phyloP scores from a whole-genome alignment of 2,113 vertebrate genomes.

The Limanda limanda region DNA sequence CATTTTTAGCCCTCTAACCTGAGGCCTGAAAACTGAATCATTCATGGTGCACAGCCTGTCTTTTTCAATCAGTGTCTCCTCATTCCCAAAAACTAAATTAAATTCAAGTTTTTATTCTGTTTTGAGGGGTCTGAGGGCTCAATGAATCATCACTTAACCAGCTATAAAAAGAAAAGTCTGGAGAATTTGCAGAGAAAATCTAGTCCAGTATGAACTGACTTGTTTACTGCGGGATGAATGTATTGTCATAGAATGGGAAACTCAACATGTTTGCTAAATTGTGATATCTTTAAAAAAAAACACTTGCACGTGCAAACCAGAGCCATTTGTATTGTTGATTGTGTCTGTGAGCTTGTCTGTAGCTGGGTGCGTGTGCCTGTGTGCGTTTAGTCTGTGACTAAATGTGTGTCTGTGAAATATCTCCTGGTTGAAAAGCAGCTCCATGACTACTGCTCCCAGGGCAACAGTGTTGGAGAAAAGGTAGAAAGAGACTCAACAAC shows the following conservation, averaged over 20 bases:
- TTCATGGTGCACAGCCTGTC: neutral
- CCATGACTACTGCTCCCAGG: constrained; percentile 76
- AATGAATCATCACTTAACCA: constrained; percentile 17
- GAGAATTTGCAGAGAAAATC: neutral
- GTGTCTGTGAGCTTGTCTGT: constrained; percentile 6
- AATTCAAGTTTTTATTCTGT: constrained; percentile 4
- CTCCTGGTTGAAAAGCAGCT: constrained; percentile 63
- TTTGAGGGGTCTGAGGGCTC: neutral
- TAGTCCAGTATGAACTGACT: neutral
- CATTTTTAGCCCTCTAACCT: neutral
- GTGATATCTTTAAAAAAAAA: constrained; percentile 12
- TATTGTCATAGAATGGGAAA: neutral
- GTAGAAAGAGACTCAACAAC: constrained; percentile 42
- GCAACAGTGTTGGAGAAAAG: constrained; percentile 67
- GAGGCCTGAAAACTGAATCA: neutral
- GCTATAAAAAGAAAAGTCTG: neutral
- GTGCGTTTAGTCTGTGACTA: constrained; percentile 13
- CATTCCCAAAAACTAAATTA: neutral
- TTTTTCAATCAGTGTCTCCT: constrained; percentile 10
- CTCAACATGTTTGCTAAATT: neutral
- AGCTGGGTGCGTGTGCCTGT: constrained; percentile 20
- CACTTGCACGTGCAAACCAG: constrained; percentile 3
- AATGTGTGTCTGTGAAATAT: constrained; percentile 52
- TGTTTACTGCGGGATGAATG: neutral
- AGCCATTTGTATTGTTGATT: constrained; percentile 14